These are phyloP conservation scores for Drusus annulatus DNA, from an alignment of 1,140 invertebrate species.

Conservation along the genomic window DNA sequence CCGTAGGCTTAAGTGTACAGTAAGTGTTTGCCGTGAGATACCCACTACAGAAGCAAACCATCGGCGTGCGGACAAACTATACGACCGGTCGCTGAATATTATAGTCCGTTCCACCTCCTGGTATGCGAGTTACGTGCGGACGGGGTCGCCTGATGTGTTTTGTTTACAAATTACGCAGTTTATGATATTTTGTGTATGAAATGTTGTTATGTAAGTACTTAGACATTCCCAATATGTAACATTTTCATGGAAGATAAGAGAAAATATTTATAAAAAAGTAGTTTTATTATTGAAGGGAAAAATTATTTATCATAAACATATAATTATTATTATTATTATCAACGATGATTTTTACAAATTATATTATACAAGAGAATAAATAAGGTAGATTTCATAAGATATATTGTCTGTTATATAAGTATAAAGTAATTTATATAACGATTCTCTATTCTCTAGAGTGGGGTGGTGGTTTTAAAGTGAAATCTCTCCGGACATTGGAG, in stretches of 20 bases:
- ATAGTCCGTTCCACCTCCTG: too few species aligned
- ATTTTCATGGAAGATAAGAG: constrained; percentile 52
- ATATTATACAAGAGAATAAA: constrained; percentile 45
- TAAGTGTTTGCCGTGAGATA: constrained; percentile 36
- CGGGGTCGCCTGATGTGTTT: neutral
- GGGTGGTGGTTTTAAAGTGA: constrained; percentile 30
- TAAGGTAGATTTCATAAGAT: constrained; percentile 53
- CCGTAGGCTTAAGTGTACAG: constrained; percentile 14
- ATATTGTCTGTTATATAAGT: constrained; percentile 39
- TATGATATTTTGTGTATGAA: constrained; percentile 42
- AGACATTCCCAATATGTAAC: constrained; percentile 57
- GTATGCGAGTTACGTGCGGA: too few species aligned
- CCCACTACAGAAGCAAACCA: constrained; percentile 14
- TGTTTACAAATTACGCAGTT: constrained; percentile 5
- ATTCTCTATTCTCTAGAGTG: neutral
- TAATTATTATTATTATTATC: constrained; percentile 43
- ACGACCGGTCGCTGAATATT: too few species aligned
- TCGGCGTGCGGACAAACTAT: neutral
- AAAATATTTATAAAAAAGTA: constrained; percentile 55
- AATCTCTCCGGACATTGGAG: constrained; percentile 1
- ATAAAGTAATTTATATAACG: constrained; percentile 24
- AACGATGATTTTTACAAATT: constrained; percentile 59
- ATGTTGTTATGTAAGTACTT: constrained; percentile 56
- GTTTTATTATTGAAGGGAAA: constrained; percentile 47
- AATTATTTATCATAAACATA: constrained; percentile 53